phyloP scores from a whole-genome alignment of 2,797 vertebrate species.

The Zalophus californianus region DNA sequence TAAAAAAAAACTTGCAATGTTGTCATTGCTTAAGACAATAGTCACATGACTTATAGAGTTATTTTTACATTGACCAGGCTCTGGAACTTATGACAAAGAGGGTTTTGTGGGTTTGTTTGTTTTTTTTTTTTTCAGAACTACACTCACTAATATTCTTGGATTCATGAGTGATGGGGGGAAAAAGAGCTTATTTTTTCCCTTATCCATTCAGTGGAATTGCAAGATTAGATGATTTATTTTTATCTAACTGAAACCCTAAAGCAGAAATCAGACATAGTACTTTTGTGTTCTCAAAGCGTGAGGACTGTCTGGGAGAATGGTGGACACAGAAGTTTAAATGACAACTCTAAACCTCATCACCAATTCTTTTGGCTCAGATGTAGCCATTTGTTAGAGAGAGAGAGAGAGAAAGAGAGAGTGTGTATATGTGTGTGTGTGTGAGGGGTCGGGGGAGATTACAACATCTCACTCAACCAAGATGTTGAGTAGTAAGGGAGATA shows the following conservation, averaged over 20 bases:
- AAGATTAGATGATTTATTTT: constrained; percentile 78
- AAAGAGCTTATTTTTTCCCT: not conserved
- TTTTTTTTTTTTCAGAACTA: not conserved
- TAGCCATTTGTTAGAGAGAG: constrained; percentile 45
- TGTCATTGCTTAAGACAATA: not conserved
- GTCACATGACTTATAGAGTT: not conserved
- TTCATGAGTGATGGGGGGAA: not conserved
- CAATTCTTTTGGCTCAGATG: constrained; percentile 74
- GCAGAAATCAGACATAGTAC: constrained; percentile 36
- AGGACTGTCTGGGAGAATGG: constrained; percentile 55
- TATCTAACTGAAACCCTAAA: constrained; percentile 57
- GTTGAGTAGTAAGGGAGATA: constrained; percentile 81
- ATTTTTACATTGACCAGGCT: constrained; percentile 36
- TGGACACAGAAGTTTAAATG: constrained; percentile 77
- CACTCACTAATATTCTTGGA: not conserved
- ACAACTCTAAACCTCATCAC: constrained; percentile 73
- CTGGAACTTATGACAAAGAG: not conserved
- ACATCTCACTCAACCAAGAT: constrained; percentile 56
- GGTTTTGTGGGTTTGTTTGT: not conserved
- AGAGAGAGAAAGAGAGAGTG: not conserved
- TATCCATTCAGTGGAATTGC: constrained; percentile 39
- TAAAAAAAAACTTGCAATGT: not conserved
- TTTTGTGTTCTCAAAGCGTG: constrained; percentile 65
- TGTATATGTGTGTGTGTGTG: not conserved
- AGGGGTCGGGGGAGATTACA: not conserved